A percentile compares a stretch with the other conserved stretches of the same genome.
These are phyloP conservation scores for Drosophila elegans DNA, from an alignment of 1,140 invertebrate genomes.

Conservation along the genomic window DNA sequence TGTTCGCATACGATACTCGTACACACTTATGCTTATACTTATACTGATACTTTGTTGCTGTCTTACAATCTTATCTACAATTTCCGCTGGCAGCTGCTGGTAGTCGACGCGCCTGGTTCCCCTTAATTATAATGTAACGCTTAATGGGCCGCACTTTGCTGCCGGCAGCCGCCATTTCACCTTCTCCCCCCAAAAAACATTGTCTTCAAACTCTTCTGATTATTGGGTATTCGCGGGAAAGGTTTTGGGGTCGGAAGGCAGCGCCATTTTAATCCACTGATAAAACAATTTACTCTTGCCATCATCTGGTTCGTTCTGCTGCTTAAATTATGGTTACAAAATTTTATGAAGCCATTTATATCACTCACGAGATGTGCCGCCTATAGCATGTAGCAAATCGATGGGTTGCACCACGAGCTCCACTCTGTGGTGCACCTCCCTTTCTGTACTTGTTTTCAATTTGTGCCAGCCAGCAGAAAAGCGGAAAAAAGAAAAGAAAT, in stretches of 20 bases:
- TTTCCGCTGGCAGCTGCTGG: slow-evolving; percentile 68
- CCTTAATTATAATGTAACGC: slow-evolving; percentile 73
- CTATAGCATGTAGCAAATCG: slow-evolving; percentile 58
- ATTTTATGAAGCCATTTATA: slow-evolving; percentile 83
- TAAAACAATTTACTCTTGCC: slow-evolving; percentile 70
- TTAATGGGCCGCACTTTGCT: slow-evolving; percentile 71
- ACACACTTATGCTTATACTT: too few species aligned
- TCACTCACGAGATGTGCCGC: slow-evolving; percentile 60
- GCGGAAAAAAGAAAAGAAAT: slow-evolving; percentile 7
- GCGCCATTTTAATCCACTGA: slow-evolving; percentile 58
- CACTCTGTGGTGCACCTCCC: slow-evolving; percentile 18
- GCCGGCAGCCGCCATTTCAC: slow-evolving; percentile 36
- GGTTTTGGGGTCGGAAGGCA: background rate
- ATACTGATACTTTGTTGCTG: slow-evolving; percentile 49
- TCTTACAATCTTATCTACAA: slow-evolving; percentile 73
- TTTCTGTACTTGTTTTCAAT: slow-evolving; percentile 72
- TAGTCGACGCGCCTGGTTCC: slow-evolving; percentile 43
- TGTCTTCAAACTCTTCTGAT: slow-evolving; percentile 35
- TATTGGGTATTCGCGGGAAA: slow-evolving; percentile 24
- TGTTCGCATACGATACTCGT: slow-evolving; percentile 36
- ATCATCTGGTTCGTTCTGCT: slow-evolving; percentile 25
- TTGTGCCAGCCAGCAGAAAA: slow-evolving; percentile 33
- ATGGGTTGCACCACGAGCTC: slow-evolving; percentile 34
- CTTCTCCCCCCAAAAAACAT: slow-evolving; percentile 25
- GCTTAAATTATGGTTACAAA: slow-evolving; percentile 75